Base-by-base conservation (phyloP, 2,888 invertebrate species). In the Conchocele bisecta region DNA sequence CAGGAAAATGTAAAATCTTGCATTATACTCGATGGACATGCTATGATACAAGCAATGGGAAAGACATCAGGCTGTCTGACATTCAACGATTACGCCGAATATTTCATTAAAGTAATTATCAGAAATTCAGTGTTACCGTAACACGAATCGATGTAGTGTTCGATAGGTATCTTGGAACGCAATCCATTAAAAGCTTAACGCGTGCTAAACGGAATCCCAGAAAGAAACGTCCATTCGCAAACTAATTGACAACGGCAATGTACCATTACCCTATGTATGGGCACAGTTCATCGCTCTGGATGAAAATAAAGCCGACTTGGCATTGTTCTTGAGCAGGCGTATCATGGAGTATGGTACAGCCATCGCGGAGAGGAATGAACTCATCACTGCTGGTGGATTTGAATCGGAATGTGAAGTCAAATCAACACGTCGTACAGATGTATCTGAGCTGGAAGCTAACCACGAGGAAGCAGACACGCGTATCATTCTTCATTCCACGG, bases 281-380 rank as follows among this genome's bases (percentile, higher is more conserved):
- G 58, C 33, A 17, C 33, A 60, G 24, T 71, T 70, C 48, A 69
- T 71, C 22, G 46, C 51, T n/a, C 20, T 53, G 22, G 41, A 44
- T 29, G 71, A 71, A 22, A 71, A 71, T 39, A 71, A 61, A 48
- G 54, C 56, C 13, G 54, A 68, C 28, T 41, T 70, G 15, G 61
- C 54, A 22, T n/a, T 11, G 0, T 61, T 69, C 44, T 46, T 71
- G 7, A 58, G 37, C 15, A 39, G 37, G 20, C 11, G 5, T 11
- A 26, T 58, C n/a, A 17, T 29, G 11, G 15, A 15, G 2, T 42
- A 13, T 17, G 22, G 42, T 7, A 24, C 3, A n/a, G 5, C 26
- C n/a, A 31, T 28, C 15, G 42, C 44, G 20, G 6, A 28, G 6
- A 0, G 44, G 15, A 29, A 24, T 20, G 58, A 58, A 17, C 20